Evolutionary conservation across 2,888 invertebrate species (phyloP).

Genomic region (Tachina grossa): DNA sequence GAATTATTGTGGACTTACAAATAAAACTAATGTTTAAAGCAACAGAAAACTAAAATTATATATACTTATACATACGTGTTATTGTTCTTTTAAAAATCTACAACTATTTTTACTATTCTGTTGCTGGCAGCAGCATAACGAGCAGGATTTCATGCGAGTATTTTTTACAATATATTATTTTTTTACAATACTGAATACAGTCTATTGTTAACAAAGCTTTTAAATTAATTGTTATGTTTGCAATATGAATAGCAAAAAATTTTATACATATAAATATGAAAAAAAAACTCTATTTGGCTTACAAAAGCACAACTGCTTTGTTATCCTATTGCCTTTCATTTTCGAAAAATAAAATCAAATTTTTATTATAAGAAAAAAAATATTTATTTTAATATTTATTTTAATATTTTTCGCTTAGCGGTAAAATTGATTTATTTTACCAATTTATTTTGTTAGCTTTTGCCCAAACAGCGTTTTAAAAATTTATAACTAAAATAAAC

Average conservation of each 20-base stretch:
- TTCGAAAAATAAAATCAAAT: constrained; percentile 4
- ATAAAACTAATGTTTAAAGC: too few relatives aligned
- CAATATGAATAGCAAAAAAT: background rate
- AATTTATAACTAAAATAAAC: background rate
- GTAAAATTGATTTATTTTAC: constrained; percentile 57
- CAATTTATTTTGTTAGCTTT: constrained; percentile 37
- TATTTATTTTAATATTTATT: too few relatives aligned
- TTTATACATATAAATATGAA: background rate
- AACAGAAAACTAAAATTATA: too few relatives aligned
- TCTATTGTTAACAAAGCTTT: constrained; percentile 54
- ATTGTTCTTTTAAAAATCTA: background rate
- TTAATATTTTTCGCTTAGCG: constrained; percentile 27
- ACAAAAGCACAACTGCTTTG: constrained; percentile 18
- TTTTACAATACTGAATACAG: constrained; percentile 21
- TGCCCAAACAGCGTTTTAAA: constrained; percentile 24
- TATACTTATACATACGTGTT: too few relatives aligned
- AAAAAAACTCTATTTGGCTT: background rate
- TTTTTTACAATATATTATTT: background rate
- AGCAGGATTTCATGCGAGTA: background rate
- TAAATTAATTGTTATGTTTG: constrained; percentile 37
- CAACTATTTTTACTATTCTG: background rate
- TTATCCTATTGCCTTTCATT: background rate
- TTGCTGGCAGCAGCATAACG: background rate
- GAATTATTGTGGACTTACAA: too few relatives aligned
- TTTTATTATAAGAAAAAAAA: background rate